These are phyloP conservation scores for Agrochola lota DNA, from an alignment of 2,888 invertebrate species.

Conservation along the genomic window DNA sequence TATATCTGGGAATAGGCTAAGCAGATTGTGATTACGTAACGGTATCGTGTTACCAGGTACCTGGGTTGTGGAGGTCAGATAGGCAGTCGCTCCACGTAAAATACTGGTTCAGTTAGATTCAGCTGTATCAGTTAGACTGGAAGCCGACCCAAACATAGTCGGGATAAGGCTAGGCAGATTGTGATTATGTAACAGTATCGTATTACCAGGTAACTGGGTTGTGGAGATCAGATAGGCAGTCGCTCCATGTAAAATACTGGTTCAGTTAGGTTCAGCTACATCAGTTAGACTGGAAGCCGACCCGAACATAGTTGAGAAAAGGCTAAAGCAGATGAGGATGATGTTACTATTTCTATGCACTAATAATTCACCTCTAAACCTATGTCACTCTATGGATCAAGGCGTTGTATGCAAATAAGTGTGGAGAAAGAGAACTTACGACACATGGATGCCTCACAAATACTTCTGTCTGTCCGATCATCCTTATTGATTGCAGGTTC, in stretches of 20 bases:
- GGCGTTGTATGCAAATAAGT: constrained; percentile 85
- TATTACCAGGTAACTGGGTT: not conserved
- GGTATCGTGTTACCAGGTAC: no score
- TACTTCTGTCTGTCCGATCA: constrained; percentile 73
- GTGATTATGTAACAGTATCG: not conserved
- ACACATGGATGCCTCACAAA: constrained; percentile 79
- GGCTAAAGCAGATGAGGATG: not conserved
- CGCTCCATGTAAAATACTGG: not conserved
- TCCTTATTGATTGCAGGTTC: constrained; percentile 51
- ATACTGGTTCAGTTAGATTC: no score
- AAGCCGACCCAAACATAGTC: no score
- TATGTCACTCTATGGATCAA: constrained; percentile 44
- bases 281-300: not conserved
- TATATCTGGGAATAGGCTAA: no score
- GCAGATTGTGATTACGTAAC: no score
- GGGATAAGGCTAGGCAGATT: no score
- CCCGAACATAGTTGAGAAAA: not conserved
- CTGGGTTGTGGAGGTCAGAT: no score
- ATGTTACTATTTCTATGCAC: no score
- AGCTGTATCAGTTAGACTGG: no score
- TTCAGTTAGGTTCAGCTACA: not conserved
- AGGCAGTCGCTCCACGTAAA: no score
- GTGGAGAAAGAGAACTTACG: constrained; percentile 79
- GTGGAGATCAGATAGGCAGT: not conserved
- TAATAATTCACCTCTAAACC: constrained; percentile 30